phyloP scores from a whole-genome alignment of 2,113 vertebrate species.

The Zosterops hypoxanthus region DNA sequence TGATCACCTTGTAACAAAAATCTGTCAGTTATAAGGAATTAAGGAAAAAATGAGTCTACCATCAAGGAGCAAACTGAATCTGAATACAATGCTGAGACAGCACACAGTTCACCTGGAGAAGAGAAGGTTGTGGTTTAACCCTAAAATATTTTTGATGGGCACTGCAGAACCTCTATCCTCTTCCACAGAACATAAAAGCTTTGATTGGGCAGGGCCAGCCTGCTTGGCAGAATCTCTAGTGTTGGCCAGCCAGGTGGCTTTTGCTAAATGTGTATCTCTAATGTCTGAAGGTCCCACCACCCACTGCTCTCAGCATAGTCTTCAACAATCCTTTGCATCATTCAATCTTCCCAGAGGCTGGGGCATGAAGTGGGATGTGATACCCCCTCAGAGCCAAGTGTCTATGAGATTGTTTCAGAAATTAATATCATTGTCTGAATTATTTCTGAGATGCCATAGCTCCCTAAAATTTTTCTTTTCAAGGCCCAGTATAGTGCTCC shows the following conservation, averaged over 20 bases:
- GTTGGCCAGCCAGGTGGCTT: neutral
- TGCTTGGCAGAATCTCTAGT: neutral
- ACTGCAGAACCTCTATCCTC: neutral
- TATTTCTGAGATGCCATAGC: neutral
- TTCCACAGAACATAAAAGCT: neutral
- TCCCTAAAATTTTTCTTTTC: neutral
- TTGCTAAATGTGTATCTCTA: neutral
- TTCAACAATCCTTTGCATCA: neutral
- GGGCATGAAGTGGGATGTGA: neutral
- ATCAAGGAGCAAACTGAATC: neutral
- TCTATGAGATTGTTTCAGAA: neutral
- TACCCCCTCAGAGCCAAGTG: too few relatives aligned
- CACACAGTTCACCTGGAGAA: neutral
- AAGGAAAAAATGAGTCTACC: neutral
- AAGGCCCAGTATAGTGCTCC: neutral
- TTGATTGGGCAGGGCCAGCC: neutral
- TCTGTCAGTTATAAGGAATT: neutral
- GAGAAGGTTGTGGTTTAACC: neutral
- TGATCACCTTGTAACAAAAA: neutral
- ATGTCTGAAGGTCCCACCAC: neutral
- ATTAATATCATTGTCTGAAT: neutral
- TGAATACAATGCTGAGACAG: neutral
- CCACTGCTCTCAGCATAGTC: neutral
- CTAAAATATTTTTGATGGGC: neutral
- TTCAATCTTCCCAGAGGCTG: neutral